Percentiles rank a stretch among this genome's conserved stretches.
Evolutionary conservation across 1,140 invertebrate genomes (phyloP).

Genomic region (Ostrea edulis): DNA sequence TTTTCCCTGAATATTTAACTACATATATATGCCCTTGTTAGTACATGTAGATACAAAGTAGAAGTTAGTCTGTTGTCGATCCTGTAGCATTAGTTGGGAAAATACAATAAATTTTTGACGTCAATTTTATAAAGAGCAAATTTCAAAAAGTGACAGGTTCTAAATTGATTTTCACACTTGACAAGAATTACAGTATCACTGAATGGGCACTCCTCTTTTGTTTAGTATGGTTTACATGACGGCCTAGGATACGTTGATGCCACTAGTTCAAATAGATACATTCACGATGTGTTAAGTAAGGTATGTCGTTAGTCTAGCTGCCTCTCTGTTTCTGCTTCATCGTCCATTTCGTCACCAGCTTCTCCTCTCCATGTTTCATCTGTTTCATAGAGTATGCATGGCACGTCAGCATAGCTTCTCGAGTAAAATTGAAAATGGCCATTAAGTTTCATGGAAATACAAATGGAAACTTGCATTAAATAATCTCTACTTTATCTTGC

Average conservation of each 20-base stretch:
- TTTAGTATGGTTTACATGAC: slow-evolving; percentile 29
- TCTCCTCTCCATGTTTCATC: background rate
- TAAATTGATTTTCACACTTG: background rate
- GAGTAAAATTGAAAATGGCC: background rate
- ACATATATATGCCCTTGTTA: background rate
- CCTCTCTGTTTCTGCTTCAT: slow-evolving; percentile 5
- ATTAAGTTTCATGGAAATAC: too few species aligned
- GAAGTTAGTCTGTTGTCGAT: background rate
- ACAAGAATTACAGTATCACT: background rate
- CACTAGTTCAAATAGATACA: slow-evolving; percentile 39
- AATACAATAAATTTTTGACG: background rate
- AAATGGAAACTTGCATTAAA: background rate
- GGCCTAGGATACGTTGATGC: slow-evolving; percentile 28
- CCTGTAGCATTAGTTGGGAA: background rate
- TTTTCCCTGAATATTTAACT: background rate
- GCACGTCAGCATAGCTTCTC: background rate
- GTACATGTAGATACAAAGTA: background rate
- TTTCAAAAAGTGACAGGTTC: background rate
- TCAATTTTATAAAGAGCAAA: background rate
- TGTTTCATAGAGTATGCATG: background rate
- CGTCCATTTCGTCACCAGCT: background rate
- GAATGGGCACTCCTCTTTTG: slow-evolving; percentile 32
- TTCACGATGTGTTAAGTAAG: slow-evolving; percentile 38
- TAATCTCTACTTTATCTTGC: background rate
- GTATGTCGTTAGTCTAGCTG: slow-evolving; percentile 1